Conservation (phyloP, 1,140 invertebrate species). For the Conus betulinus region DNA sequence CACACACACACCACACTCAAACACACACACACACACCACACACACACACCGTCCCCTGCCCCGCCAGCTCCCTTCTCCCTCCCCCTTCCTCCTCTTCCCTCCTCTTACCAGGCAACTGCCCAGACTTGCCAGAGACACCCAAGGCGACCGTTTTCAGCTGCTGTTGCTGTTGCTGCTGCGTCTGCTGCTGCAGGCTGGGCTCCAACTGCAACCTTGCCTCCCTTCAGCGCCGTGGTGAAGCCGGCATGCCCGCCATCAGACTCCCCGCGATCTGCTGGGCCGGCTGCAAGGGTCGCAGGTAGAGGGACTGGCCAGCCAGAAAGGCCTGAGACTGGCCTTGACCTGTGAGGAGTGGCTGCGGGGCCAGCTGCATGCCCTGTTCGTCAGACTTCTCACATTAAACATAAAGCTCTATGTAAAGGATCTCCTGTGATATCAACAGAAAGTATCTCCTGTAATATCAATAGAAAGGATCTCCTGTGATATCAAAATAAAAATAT, state of each 20-base stretch:
- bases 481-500: too few relatives aligned
- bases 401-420: too few relatives aligned
- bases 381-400: too few relatives aligned
- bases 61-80: background rate
- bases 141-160: constrained; percentile 25
- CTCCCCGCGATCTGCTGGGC: constrained; percentile 52
- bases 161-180: constrained; percentile 23
- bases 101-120: background rate
- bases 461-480: too few relatives aligned
- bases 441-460: too few relatives aligned
- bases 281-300: constrained; percentile 58
- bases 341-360: constrained; percentile 57
- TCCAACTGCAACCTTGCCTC: constrained; percentile 40
- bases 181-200: constrained; percentile 36
- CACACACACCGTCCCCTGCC: background rate
- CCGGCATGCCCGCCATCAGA: constrained; percentile 51
- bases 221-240: constrained; percentile 39
- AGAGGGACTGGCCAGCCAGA: constrained; percentile 64
- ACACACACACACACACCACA: too few relatives aligned
- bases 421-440: too few relatives aligned
- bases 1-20: too few relatives aligned
- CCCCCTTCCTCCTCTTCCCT: background rate
- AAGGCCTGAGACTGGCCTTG: constrained; percentile 66
- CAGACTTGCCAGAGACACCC: background rate
- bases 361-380: constrained; percentile 59